Percentiles rank a stretch among this genome's conserved stretches.
phyloP scores from a whole-genome alignment of 2,113 vertebrate species.

The Thunnus maccoyii region DNA sequence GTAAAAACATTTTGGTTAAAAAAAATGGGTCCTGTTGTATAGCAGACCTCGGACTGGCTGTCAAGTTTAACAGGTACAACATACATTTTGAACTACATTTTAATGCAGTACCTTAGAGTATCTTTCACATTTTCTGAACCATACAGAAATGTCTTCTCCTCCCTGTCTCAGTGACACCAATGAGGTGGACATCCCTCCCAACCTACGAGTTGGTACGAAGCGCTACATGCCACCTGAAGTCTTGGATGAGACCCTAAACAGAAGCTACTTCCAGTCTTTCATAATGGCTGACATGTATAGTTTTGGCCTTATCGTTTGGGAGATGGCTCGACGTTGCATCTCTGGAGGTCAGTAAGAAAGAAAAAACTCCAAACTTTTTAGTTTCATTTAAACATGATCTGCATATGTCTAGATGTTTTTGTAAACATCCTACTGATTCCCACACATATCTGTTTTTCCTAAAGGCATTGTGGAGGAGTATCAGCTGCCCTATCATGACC shows the following conservation, averaged over 20 bases:
- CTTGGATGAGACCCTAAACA: conserved; percentile 95
- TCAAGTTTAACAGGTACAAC: conserved; percentile 97
- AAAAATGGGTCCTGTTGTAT: conserved; percentile 97
- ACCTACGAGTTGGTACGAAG: conserved; percentile 96
- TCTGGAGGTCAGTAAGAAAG: conserved; percentile 89
- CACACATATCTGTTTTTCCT: conserved; percentile 2
- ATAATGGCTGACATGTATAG: conserved; percentile 99
- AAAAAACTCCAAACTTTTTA: background rate
- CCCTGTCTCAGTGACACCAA: conserved; percentile 90
- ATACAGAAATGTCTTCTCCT: background rate
- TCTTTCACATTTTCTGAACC: background rate
- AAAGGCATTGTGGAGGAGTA: conserved; percentile 96
- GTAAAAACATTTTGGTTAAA: conserved; percentile 98
- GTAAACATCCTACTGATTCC: background rate
- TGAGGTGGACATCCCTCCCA: conserved; percentile 96
- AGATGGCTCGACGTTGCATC: conserved; percentile 93
- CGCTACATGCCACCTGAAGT: conserved; percentile 99
- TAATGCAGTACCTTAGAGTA: background rate
- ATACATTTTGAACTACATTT: background rate
- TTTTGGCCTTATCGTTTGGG: conserved; percentile 98
- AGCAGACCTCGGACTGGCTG: conserved; percentile 95
- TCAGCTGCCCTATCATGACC: conserved; percentile 95
- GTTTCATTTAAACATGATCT: background rate
- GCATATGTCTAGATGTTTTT: background rate
- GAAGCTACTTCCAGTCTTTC: conserved; percentile 96